Evolutionary conservation across 2,797 vertebrate genomes (phyloP).

Genomic region (Anabacerthia variegaticeps): DNA sequence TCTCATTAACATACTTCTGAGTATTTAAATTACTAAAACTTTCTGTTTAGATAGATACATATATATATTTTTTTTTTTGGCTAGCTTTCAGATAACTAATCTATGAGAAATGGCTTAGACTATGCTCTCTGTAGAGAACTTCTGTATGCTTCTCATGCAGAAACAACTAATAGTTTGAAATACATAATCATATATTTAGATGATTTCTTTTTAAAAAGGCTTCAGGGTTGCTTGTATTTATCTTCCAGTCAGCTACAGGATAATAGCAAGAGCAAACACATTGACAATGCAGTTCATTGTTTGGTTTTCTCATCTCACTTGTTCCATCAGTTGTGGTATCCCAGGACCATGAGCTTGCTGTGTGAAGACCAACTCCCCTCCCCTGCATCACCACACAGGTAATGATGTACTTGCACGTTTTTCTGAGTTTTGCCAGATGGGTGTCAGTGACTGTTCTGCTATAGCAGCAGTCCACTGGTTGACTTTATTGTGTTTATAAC

Average conservation of each 20-base stretch:
- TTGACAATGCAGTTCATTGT: slow-evolving; percentile 96
- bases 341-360: not conserved
- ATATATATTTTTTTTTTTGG: not conserved
- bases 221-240: slow-evolving; percentile 13
- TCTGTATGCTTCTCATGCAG: slow-evolving; percentile 52
- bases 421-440: slow-evolving; percentile 90
- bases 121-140: slow-evolving; percentile 44
- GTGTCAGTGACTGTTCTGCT: slow-evolving; percentile 88
- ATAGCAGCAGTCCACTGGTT: slow-evolving; percentile 94
- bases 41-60: not conserved
- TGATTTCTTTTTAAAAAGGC: slow-evolving; percentile 67
- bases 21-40: slow-evolving; percentile 5
- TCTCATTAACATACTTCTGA: not conserved
- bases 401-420: slow-evolving; percentile 89
- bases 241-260: slow-evolving; percentile 75
- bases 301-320: slow-evolving; percentile 91
- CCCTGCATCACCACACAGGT: not conserved
- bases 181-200: slow-evolving; percentile 51
- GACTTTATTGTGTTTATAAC: slow-evolving; percentile 89
- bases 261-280: slow-evolving; percentile 91
- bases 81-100: slow-evolving; percentile 26
- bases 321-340: slow-evolving; percentile 72
- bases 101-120: slow-evolving; percentile 52
- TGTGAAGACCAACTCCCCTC: not conserved
- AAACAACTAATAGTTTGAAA: slow-evolving; percentile 52